Base-by-base conservation (phyloP, 2,888 invertebrate genomes). In the Megamerina dolium region DNA sequence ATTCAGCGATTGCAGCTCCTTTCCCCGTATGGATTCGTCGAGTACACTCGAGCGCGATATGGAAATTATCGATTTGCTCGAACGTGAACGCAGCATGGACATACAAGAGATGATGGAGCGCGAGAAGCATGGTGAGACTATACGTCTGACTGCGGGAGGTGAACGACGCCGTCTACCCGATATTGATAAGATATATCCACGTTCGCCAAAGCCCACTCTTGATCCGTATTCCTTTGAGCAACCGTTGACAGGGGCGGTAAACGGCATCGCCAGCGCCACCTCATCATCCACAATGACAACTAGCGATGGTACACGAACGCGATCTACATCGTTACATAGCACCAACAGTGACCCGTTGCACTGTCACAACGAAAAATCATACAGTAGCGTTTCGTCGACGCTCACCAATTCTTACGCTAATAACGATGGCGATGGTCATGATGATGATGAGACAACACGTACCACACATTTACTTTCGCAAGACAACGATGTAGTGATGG, bases 31-130 rank as follows among this genome's bases (percentile, higher is more conserved):
- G 50, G 60, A 61, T 21, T 55, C 58, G 2, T 59, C 66, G 1
- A 69, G 67, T 52, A 72, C 70, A 4, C 38, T 72, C 46, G 69
- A 68, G n/a, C 60, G 69, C 3, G 71, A 71, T 46, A 32, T 72
- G 48, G 71, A 71, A 55, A 70, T 72, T 4, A 72, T 71, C 42
- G 72, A 72, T 52, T 53, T 69, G 47, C 46, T 71, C 18, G 72
- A 71, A 41, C 64, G 72, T n/a, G 70, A 72, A 49, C 64, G 71
- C 33, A 71, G 66, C 53, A 64, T 69, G 61, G 69, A 72, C 45
- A 64, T 71, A 33, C 70, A 69, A 45, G 70, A 71, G 17, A 66
- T 69, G 58, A 55, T 71, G 32, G 64, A 61, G 42, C 60, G 63
- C 3, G 71, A 72, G 27, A 56, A 61, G 47, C 57, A 59, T 14